Base-by-base conservation (phyloP, 2,888 invertebrate genomes). In the Apodemia mormo region DNA sequence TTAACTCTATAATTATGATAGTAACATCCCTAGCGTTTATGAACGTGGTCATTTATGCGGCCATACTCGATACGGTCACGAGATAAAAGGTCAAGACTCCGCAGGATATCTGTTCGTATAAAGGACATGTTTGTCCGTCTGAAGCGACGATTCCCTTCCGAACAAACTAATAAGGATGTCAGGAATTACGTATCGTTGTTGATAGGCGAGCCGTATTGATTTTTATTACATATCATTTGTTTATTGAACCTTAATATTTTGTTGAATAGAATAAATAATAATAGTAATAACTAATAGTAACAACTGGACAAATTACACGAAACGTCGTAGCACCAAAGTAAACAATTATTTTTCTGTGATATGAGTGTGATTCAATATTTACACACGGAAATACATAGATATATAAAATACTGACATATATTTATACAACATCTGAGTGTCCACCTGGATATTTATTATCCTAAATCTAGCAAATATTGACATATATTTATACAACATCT, bases 31-130 rank as follows among this genome's bases (percentile, higher is more conserved):
- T 12, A 40, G 49, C 68, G 56, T 52, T 67, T 73, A 73, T 76
- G 75, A 69, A 69, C 76, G 72, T 71, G 74, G 72, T 76, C 76
- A 75, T 82, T 84, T 82, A 83, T 82, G 79, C 83, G 80, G 77
- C 76, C 84, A 79, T 75, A 81, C 80, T 78, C 75, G 77, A 78
- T 75, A 76, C 76, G 73, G 72, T 70, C 73, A 52, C 72, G 72
- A 80, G 90, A 90, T 90, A 90, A 90, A 82, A 80, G 90, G 89
- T 89, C 90, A 85, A 79, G 85, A 85, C 88, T 81, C 76, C 79
- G 81, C 83, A 85, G 87, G 85, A 86, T 87, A 85, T 85, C 85
- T 85, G 80, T 49, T 79, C 80, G 74, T 74, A 85, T 85, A 86
- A 85, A 83, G 85, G 86, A 83, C 82, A 77, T 79, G 83, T 82